Percentiles rank a stretch among this genome's conserved stretches.
Evolutionary conservation across 2,797 vertebrate species (phyloP).

Genomic region (Cyclopterus lumpus): DNA sequence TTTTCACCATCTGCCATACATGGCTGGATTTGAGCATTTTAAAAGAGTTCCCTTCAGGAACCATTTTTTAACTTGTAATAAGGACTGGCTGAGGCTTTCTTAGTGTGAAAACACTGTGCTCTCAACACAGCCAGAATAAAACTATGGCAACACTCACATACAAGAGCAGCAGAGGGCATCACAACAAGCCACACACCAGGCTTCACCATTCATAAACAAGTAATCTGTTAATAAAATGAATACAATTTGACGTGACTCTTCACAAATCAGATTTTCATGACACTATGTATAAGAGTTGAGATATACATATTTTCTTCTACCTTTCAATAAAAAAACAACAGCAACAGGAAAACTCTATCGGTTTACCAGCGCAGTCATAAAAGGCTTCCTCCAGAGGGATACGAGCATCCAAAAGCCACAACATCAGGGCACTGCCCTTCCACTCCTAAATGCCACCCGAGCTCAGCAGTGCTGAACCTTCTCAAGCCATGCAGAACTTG

Average conservation of each 20-base stretch:
- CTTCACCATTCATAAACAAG: background rate
- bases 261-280: background rate
- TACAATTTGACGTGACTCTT: background rate
- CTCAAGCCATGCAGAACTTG: constrained; percentile 77
- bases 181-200: background rate
- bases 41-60: background rate
- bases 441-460: constrained; percentile 73
- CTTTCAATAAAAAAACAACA: constrained; percentile 41
- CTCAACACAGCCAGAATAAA: background rate
- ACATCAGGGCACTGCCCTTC: constrained; percentile 73
- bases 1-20: background rate
- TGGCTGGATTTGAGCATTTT: background rate
- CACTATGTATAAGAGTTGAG: background rate
- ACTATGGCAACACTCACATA: background rate
- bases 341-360: constrained; percentile 62
- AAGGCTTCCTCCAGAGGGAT: constrained; percentile 64
- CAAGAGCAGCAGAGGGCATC: background rate
- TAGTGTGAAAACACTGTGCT: background rate
- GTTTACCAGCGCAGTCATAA: constrained; percentile 54
- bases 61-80: background rate
- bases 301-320: constrained; percentile 18
- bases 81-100: background rate
- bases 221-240: background rate
- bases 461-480: constrained; percentile 76
- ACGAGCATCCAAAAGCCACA: constrained; percentile 71